Percentiles rank a stretch among this genome's conserved stretches.
phyloP scores from a whole-genome alignment of 2,113 vertebrate species.

The Ornithorhynchus anatinus region DNA sequence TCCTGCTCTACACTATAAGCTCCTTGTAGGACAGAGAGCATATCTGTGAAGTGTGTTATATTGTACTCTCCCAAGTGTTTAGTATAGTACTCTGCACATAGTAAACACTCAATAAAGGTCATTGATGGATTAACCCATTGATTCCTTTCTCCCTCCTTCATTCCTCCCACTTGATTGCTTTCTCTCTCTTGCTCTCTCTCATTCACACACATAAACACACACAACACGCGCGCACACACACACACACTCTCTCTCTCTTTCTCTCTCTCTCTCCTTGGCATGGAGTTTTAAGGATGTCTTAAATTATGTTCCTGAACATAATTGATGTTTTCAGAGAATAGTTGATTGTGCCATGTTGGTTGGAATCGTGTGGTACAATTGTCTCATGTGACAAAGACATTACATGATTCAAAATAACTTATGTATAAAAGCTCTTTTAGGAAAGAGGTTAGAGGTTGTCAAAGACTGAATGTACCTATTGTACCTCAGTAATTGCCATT shows the following conservation, averaged over 20 bases:
- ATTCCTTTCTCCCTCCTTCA: no score
- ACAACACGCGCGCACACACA: not conserved
- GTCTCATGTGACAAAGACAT: constrained; percentile 53
- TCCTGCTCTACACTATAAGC: no score
- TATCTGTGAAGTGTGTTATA: no score
- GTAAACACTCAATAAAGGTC: no score
- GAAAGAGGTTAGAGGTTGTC: constrained; percentile 63
- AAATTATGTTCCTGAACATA: constrained; percentile 64
- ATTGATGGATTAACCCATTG: no score
- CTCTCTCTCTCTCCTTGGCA: no score
- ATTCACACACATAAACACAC: not conserved
- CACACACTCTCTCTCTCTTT: constrained; percentile 20
- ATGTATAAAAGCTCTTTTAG: constrained; percentile 52
- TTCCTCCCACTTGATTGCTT: no score
- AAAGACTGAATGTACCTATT: constrained; percentile 69
- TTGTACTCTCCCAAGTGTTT: no score
- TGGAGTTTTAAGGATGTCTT: constrained; percentile 54
- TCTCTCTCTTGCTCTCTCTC: no score
- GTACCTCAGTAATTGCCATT: constrained; percentile 68
- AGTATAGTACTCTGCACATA: no score
- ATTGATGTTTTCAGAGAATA: constrained; percentile 53
- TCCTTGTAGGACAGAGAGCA: no score
- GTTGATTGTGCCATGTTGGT: constrained; percentile 32
- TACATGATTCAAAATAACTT: constrained; percentile 57
- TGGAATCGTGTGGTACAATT: constrained; percentile 31